Evolutionary conservation across 2,113 vertebrate genomes (phyloP).

Genomic region (Paraplagusia blochii): DNA sequence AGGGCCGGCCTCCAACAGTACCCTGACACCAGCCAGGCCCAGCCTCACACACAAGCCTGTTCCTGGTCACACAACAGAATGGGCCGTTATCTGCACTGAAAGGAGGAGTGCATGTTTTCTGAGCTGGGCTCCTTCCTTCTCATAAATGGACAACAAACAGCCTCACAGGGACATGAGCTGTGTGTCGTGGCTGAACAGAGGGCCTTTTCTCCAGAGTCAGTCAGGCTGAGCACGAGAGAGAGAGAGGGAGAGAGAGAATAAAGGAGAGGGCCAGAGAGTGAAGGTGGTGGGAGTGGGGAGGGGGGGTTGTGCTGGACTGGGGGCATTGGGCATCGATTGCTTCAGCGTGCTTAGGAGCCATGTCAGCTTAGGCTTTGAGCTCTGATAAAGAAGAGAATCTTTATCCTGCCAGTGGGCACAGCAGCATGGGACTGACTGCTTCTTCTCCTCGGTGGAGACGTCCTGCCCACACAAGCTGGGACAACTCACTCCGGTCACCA

Average conservation of each 20-base stretch:
- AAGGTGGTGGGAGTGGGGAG: constrained; percentile 10
- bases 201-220: constrained; percentile 84
- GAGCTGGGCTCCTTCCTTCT: constrained; percentile 58
- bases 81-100: constrained; percentile 70
- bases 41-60: constrained; percentile 68
- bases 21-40: constrained; percentile 66
- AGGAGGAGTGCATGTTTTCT: constrained; percentile 69
- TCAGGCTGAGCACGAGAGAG: constrained; percentile 78
- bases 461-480: constrained; percentile 64
- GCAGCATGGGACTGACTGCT: constrained; percentile 64
- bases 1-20: constrained; percentile 64
- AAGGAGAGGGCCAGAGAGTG: constrained; percentile 18
- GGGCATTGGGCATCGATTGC: constrained; percentile 63
- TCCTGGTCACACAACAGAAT: constrained; percentile 66
- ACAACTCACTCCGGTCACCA: constrained; percentile 61
- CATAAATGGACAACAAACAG: constrained; percentile 74
- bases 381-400: constrained; percentile 65
- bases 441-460: constrained; percentile 58
- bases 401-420: constrained; percentile 67
- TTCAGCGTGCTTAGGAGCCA: constrained; percentile 55
- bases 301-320: constrained; percentile 60
- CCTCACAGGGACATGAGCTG: constrained; percentile 75
- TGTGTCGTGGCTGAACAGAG: constrained; percentile 76
- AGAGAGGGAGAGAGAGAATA: constrained; percentile 4
- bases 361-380: constrained; percentile 64